A percentile compares a stretch with the other conserved stretches of the same genome.
phyloP scores from a whole-genome alignment of 1,140 invertebrate species.

The Drosophila grimshawi region DNA sequence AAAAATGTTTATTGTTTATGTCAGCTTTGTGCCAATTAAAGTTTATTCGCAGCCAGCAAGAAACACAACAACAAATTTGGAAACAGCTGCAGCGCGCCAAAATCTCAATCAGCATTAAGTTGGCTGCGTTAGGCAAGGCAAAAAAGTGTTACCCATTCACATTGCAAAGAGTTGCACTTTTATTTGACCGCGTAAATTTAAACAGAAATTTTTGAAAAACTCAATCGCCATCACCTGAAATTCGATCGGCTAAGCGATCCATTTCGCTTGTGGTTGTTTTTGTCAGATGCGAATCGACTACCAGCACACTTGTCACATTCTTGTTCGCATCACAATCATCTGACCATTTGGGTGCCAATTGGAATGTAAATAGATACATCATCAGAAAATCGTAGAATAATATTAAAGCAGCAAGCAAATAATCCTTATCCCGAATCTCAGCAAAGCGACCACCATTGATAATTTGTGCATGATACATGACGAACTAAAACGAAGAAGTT shows the following conservation, averaged over 20 bases:
- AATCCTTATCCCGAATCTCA: constrained; percentile 60
- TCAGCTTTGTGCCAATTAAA: constrained; percentile 68
- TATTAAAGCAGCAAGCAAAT: constrained; percentile 49
- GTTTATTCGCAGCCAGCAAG: constrained; percentile 57
- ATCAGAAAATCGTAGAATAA: constrained; percentile 62
- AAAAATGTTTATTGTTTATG: constrained; percentile 50
- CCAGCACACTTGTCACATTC: neutral
- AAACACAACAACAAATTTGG: constrained; percentile 41
- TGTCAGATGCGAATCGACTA: neutral
- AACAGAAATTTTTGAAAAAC: neutral
- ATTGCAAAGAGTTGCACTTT: neutral
- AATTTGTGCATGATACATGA: constrained; percentile 71
- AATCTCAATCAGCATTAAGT: constrained; percentile 24
- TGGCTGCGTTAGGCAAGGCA: neutral
- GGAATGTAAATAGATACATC: constrained; percentile 53
- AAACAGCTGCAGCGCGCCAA: constrained; percentile 51
- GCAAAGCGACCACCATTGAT: constrained; percentile 65
- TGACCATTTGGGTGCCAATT: constrained; percentile 46
- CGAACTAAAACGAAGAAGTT: constrained; percentile 34
- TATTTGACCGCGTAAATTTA: constrained; percentile 10
- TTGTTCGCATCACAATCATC: constrained; percentile 34
- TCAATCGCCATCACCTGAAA: neutral
- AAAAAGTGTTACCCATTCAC: constrained; percentile 37
- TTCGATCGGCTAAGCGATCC: neutral
- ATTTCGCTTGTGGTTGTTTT: neutral